Base-by-base conservation (phyloP, 2,888 invertebrate genomes). In the Lycocerus yunnanus region DNA sequence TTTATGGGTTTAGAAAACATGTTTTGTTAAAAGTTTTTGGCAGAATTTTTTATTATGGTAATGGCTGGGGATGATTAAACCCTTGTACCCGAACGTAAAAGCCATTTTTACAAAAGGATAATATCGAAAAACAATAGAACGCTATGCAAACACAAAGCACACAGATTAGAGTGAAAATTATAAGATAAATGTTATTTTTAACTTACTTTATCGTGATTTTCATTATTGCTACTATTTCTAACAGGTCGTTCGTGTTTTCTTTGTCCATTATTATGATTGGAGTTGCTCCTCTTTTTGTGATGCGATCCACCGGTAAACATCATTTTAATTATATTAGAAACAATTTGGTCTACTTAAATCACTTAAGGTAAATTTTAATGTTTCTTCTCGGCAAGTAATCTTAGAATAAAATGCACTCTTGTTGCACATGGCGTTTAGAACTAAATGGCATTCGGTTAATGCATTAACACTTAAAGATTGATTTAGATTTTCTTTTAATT, bases 271-370 rank as follows among this genome's bases (percentile, higher is more conserved):
- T 78, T 82, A 75, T 85, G 85, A 77, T 85, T 84, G 14, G 86
- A 85, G 66, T 85, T 85, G 78, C 86, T 88, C 78, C 88, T 85
- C 81, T 90, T 90, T 84, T 90, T 91, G 80, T 91, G 89, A 85
- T 90, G 90, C 77, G 91, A 90, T 83, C 91, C 90, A 81, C 92
- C 92, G 81, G 92, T 92, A 87, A 92, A 92, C 92, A 92, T 92
- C 92, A 92, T 92, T 82, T 89, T 90, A 43, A 43, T n/a, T n/a
- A n/a, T 8, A 6, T 43, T 43, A 43, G 6, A 43, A 43, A 5
- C 43, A 43, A 43, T 3, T n/a, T 43, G 43, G n/a, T 43, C 43
- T 43, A n/a, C 43, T 43, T 43, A 13, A 43, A 43, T n/a, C 43
- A 43, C 43, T 43, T 43, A n/a, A 43, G 43, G 43, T 43, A 43